Evolutionary conservation across 2,888 invertebrate species (phyloP), one percentile per base, ranked within the genome.

Genomic region (Pristionchus mayeri): DNA sequence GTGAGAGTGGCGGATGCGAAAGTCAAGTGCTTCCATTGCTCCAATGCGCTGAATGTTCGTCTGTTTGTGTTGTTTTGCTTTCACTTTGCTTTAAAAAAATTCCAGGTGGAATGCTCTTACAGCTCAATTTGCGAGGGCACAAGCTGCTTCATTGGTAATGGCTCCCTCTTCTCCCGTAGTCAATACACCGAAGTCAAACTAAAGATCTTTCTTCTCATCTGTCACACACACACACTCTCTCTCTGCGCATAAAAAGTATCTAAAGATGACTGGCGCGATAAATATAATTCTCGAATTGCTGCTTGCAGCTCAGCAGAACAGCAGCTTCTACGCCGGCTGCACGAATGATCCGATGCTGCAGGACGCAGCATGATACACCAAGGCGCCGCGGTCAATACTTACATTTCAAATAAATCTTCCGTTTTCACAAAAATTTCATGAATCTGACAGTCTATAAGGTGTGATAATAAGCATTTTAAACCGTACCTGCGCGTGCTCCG

Each of bases 21-120:
- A 9, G 71, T 71, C 6, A 44, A 40, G 71, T 71, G 71, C 71
- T 71, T 30, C 71, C 40, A 44, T 6, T 71, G 71, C 71, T 71
- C 71, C 11, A 71, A 44, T 13, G 30, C 11, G n/a, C 71, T 40
- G 11, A 71, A n/a, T 40, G 9, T 40, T 24, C 24, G 71, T 44
- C 13, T 16, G 71, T 24, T n/a, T 21, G 18, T 67, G 7, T 54
- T 54, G n/a, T n/a, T n/a, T n/a, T n/a, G 6, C 13, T 9, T 44
- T 44, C 44, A 44, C 7, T 44, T 9, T 44, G 13, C 6, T 44
- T 44, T 44, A 54, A 54, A 16, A 21, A 54, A 16, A n/a, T 71
- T 40, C 2, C 71, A 71, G 71, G 40, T 71, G 21, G n/a, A 40
- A 1, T 71, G 71, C 13, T 11, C 40, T 16, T 40, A n/a, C 1